These are phyloP conservation scores for zebrafish (Danio rerio) DNA, from an alignment of 2,113 vertebrate genomes.

Conservation along the genomic window GRCz12tu NC_133178.1:63473001-63473500, in stretches of 20 bases:
- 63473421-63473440: not conserved
- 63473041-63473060: too few species aligned
- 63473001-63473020: too few species aligned
- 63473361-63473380: conserved; percentile 54
- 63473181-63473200: not conserved
- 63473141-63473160: not conserved
- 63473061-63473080: too few species aligned
- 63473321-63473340: conserved; percentile 45
- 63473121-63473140: too few species aligned
- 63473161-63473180: not conserved
- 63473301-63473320: conserved; percentile 66
- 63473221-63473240: too few species aligned
- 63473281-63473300: conserved; percentile 46
- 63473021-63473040: too few species aligned
- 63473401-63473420: conserved; percentile 51
- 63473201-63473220: too few species aligned
- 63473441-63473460: conserved; percentile 11
- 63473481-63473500: not conserved
- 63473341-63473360: conserved; percentile 43
- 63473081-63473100: too few species aligned
- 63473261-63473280: not conserved
- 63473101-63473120: too few species aligned
- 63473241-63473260: too few species aligned
- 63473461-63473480: conserved; percentile 13
- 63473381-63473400: conserved; percentile 50